Evolutionary conservation across 1,140 invertebrate genomes (phyloP), one percentile per base, ranked within the genome.

Genomic region (Chelonus insularis): DNA sequence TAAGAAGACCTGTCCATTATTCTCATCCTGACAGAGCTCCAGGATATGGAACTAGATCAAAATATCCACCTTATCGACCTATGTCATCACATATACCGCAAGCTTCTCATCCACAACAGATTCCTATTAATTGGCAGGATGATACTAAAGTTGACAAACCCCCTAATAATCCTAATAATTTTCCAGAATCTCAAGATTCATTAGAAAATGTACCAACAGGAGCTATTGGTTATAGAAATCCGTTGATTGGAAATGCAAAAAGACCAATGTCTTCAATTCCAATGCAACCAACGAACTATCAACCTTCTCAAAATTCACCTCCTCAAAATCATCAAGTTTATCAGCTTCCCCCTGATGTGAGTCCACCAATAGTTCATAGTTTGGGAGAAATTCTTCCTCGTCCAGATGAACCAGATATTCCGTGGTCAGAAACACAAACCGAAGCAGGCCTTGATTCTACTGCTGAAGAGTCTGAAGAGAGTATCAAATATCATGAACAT

Each of bases 381-480:
- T 66, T 66, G 21, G 64, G 64, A 6, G 47, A 68, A 32, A 65
- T 68, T 34, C 12, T 68, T 4, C 66, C 63, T 18, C 58, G 39
- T 29, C 54, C 45, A 6, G 58, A 69, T 43, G 60, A 72, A 23
- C 21, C 57, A 47, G 67, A 67, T 20, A 56, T 55, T n/a, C n/a
- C 39, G 0, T 72, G 72, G 72, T 39, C 55, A 1, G 58, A 66
- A 8, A 61, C 63, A 1, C 65, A 68, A 16, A 70, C 68, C 0
- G 67, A 73, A 9, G 54, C 60, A 14, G 78, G 79, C 60, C 77
- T 78, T 4, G 74, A 74, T 7, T 68, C 69, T 6, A 71, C 68
- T 12, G 76, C 74, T 4, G 79, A 78, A 0, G 76, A 79, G 45
- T 76, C 74, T 6, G 79, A 77, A 0, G 75, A 78, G 47, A 72